These are phyloP conservation scores for Matsumurasca onukii DNA, from an alignment of 1,140 invertebrate genomes.

Conservation along the genomic window DNA sequence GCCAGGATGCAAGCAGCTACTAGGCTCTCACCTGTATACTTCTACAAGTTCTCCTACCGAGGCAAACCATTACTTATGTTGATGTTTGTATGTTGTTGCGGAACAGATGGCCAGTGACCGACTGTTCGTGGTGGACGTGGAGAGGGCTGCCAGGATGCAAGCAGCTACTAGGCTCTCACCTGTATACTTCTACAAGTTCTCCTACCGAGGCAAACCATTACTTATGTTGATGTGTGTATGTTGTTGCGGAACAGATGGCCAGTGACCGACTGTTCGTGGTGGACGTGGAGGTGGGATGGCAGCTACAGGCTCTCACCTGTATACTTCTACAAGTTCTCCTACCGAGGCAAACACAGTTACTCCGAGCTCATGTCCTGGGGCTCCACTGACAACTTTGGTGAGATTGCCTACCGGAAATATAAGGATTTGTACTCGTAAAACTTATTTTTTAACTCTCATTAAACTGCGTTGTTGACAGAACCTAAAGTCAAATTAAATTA, in stretches of 20 bases:
- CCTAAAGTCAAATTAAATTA: background rate
- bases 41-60: slow-evolving; percentile 58
- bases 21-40: slow-evolving; percentile 57
- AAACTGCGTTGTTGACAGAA: background rate
- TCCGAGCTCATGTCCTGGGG: slow-evolving; percentile 45
- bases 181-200: background rate
- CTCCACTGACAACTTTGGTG: slow-evolving; percentile 56
- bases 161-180: background rate
- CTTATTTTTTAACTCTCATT: background rate
- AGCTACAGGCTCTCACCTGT: slow-evolving; percentile 58
- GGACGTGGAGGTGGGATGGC: slow-evolving; percentile 56
- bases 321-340: slow-evolving; percentile 59
- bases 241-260: slow-evolving; percentile 50
- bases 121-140: background rate
- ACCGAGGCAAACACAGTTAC: slow-evolving; percentile 54
- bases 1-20: slow-evolving; percentile 55
- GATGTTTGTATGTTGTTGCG: background rate
- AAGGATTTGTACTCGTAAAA: background rate
- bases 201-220: background rate
- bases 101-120: background rate
- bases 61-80: slow-evolving; percentile 37
- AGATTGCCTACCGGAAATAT: slow-evolving; percentile 26
- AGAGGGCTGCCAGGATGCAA: background rate
- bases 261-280: slow-evolving; percentile 60
- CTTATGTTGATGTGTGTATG: background rate